Percentiles rank a stretch among this genome's conserved stretches.
Conservation (phyloP, 2,113 vertebrate genomes). For the Hippocampus abdominalis region DNA sequence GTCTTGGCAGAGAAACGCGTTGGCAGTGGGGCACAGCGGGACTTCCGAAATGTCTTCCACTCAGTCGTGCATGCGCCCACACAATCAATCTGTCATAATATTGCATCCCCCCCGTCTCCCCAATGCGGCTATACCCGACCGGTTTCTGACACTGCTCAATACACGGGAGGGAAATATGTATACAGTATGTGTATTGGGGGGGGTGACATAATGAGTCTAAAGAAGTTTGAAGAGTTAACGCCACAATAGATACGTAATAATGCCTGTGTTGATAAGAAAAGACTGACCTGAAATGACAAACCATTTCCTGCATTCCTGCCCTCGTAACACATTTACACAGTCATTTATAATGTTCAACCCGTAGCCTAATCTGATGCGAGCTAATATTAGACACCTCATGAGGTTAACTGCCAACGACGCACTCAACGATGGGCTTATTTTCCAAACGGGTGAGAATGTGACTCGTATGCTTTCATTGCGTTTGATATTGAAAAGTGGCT, state of each 20-base stretch:
- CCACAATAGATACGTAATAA: background rate
- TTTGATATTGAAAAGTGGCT: background rate
- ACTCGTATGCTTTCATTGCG: background rate
- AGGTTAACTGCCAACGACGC: background rate
- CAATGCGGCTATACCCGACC: background rate
- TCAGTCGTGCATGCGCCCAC: constrained; percentile 57
- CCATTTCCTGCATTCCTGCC: constrained; percentile 3
- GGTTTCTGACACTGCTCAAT: background rate
- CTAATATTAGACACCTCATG: constrained; percentile 9
- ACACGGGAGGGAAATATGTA: background rate
- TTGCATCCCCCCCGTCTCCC: background rate
- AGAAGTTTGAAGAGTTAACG: background rate
- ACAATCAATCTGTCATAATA: constrained; percentile 57
- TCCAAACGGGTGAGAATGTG: background rate
- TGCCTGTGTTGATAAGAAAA: background rate
- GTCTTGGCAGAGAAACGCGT: constrained; percentile 37
- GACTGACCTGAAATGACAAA: constrained; percentile 4
- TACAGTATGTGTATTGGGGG: background rate
- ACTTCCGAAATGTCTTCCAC: constrained; percentile 54
- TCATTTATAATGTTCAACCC: constrained; percentile 28
- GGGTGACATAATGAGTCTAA: background rate
- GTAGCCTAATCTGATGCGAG: constrained; percentile 18
- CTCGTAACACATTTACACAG: constrained; percentile 28
- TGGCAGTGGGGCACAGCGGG: constrained; percentile 49
- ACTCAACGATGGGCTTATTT: background rate